Percentiles rank a stretch among this genome's conserved stretches.
Evolutionary conservation across 1,140 invertebrate species (phyloP).

Genomic region (Pachypeltis micranthus): DNA sequence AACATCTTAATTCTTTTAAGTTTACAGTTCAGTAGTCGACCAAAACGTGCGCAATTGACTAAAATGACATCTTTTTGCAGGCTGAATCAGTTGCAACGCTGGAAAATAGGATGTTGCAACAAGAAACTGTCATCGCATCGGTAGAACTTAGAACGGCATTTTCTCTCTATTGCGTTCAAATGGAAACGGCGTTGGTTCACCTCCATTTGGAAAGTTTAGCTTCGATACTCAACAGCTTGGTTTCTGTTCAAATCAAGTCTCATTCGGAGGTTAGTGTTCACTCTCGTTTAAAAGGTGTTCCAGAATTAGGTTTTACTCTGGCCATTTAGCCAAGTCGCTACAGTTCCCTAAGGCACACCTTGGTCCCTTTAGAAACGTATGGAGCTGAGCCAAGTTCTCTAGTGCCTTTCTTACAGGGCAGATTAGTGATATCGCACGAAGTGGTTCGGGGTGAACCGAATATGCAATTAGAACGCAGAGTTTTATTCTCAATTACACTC

Average conservation of each 20-base stretch:
- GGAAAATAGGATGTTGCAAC: slow-evolving; percentile 54
- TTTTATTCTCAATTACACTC: too few species aligned
- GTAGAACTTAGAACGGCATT: slow-evolving; percentile 57
- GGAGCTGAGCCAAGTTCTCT: too few species aligned
- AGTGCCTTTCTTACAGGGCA: too few species aligned
- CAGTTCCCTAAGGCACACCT: too few species aligned
- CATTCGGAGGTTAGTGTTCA: slow-evolving; percentile 48
- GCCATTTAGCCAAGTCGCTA: too few species aligned
- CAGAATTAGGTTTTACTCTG: too few species aligned
- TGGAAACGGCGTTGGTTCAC: slow-evolving; percentile 60
- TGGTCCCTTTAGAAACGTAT: too few species aligned
- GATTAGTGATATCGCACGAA: too few species aligned
- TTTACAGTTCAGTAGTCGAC: background rate
- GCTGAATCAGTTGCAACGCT: slow-evolving; percentile 52
- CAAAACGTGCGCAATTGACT: too few species aligned
- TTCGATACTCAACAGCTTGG: slow-evolving; percentile 46
- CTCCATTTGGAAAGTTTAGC: slow-evolving; percentile 53
- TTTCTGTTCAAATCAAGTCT: slow-evolving; percentile 45
- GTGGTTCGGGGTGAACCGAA: too few species aligned
- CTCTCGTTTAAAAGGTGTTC: too few species aligned
- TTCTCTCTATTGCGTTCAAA: slow-evolving; percentile 56
- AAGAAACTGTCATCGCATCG: slow-evolving; percentile 56
- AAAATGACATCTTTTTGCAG: slow-evolving; percentile 34
- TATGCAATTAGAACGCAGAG: too few species aligned
- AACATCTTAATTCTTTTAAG: background rate